These are phyloP conservation scores for Tachyglossus aculeatus DNA, from an alignment of 2,797 vertebrate genomes.

Conservation along the genomic window DNA sequence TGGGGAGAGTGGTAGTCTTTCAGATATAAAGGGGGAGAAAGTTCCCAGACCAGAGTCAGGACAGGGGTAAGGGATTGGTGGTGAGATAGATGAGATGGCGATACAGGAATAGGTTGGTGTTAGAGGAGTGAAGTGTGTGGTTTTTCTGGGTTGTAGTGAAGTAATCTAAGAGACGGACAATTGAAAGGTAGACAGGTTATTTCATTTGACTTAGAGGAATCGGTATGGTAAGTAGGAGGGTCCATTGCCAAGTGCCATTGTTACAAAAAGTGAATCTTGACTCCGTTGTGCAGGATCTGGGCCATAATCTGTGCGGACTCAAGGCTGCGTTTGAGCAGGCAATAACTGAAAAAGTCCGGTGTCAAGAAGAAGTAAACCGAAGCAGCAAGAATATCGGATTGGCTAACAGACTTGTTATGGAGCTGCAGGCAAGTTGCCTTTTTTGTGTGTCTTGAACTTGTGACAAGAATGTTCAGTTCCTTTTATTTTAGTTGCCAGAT, in stretches of 20 bases:
- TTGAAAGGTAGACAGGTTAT: no score
- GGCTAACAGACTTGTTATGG: conserved; percentile 80
- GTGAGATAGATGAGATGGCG: no score
- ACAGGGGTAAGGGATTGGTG: no score
- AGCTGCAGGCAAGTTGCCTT: conserved; percentile 78
- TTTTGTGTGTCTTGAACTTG: neutral
- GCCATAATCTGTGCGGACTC: conserved; percentile 76
- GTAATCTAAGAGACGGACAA: neutral
- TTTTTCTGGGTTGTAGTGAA: no score
- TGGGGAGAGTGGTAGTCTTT: no score
- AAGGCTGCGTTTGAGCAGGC: conserved; percentile 81
- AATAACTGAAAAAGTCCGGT: conserved; percentile 79
- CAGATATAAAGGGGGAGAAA: no score
- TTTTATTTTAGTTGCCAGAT: neutral
- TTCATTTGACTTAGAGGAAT: neutral
- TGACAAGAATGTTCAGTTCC: neutral
- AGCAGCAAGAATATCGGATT: conserved; percentile 80
- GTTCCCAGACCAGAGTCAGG: no score
- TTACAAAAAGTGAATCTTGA: neutral
- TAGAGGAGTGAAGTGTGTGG: no score
- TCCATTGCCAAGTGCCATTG: accelerated
- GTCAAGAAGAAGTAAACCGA: conserved; percentile 80
- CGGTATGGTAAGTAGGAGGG: neutral
- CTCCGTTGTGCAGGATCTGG: conserved; percentile 75
- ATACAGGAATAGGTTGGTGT: no score